These are phyloP conservation scores for Trypoxylon attenuatum DNA, from an alignment of 2,888 invertebrate species.

Conservation along the genomic window DNA sequence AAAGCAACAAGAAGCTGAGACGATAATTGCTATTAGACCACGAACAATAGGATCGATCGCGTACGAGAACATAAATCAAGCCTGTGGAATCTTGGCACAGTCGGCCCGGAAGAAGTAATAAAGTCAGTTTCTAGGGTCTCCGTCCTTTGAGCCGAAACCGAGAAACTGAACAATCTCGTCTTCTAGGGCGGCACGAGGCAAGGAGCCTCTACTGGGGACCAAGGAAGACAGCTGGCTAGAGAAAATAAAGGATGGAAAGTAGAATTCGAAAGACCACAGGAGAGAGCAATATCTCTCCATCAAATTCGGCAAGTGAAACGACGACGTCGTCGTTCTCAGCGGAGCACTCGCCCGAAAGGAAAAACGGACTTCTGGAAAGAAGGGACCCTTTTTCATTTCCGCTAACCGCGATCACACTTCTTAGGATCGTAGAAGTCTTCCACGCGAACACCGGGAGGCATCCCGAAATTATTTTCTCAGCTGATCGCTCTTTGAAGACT, in stretches of 20 bases:
- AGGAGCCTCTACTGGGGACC: not conserved
- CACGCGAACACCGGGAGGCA: too few species aligned
- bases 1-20: too few species aligned
- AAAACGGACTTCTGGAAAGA: slow-evolving; percentile 3
- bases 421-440: slow-evolving; percentile 25
- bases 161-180: slow-evolving; percentile 42
- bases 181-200: slow-evolving; percentile 26
- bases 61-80: too few species aligned
- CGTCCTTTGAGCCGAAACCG: slow-evolving; percentile 40
- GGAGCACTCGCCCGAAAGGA: slow-evolving; percentile 20
- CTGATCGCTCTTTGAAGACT: slow-evolving; percentile 20
- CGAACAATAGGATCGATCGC: too few species aligned
- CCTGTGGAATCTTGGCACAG: too few species aligned
- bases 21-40: too few species aligned
- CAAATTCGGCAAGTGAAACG: slow-evolving; percentile 54
- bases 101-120: slow-evolving; percentile 50
- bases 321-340: slow-evolving; percentile 3
- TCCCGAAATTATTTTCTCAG: slow-evolving; percentile 52
- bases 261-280: slow-evolving; percentile 38
- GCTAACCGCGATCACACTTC: slow-evolving; percentile 2
- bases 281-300: slow-evolving; percentile 58
- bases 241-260: slow-evolving; percentile 9
- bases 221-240: not conserved
- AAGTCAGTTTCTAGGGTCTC: slow-evolving; percentile 36
- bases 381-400: slow-evolving; percentile 30